Conservation (phyloP, 2,888 invertebrate genomes). For the Glyphotaelius pellucidus region DNA sequence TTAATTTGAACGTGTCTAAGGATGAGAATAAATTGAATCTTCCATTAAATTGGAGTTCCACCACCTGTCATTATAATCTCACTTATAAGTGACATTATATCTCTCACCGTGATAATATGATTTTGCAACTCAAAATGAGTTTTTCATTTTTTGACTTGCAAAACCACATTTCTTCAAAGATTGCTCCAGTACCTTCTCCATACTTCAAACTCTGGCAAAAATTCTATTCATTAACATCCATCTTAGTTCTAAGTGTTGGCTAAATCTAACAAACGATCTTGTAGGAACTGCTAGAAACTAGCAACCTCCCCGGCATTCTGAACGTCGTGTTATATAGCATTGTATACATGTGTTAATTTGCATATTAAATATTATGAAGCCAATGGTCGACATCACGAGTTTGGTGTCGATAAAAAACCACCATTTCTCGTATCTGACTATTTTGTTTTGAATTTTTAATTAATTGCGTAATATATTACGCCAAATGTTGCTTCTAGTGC, state of each 20-base stretch:
- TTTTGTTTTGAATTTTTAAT: conserved; percentile 34
- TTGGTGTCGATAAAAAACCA: conserved; percentile 23
- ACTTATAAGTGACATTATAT: neutral
- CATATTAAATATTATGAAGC: conserved; percentile 29
- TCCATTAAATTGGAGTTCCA: too few species aligned
- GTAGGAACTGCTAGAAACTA: neutral
- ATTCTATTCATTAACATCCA: too few species aligned
- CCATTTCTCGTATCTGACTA: conserved; percentile 6
- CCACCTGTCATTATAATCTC: too few species aligned
- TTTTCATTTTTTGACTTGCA: neutral
- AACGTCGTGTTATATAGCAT: neutral
- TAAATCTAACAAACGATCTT: neutral
- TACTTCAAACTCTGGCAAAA: neutral
- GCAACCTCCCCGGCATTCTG: neutral
- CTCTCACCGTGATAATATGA: neutral
- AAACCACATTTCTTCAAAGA: neutral
- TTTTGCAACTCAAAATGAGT: too few species aligned
- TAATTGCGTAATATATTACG: conserved; percentile 34
- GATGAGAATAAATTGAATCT: too few species aligned
- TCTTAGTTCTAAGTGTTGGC: too few species aligned
- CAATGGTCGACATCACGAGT: conserved; percentile 36
- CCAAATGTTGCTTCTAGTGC: neutral
- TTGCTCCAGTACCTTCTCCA: neutral
- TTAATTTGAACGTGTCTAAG: too few species aligned
- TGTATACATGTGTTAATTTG: conserved; percentile 33